These are phyloP conservation scores for Callithrix jacchus DNA, from an alignment of 2,113 vertebrate genomes.

Conservation along the genomic window DNA sequence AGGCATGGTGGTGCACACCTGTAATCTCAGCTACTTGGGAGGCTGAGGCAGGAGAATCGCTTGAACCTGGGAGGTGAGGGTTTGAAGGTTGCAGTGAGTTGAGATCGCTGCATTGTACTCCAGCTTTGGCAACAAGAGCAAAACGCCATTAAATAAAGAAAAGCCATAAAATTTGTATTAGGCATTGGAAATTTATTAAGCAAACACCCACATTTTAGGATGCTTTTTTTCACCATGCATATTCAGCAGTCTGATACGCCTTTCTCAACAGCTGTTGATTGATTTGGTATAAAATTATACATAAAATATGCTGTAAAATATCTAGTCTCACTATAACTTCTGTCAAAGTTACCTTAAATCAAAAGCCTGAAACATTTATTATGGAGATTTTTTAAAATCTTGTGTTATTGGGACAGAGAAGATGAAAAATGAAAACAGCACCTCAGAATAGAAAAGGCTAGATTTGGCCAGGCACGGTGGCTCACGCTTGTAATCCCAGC, in stretches of 20 bases:
- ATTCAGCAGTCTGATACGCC: background rate
- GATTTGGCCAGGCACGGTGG: too few species aligned
- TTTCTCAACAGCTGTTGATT: background rate
- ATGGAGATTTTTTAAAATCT: background rate
- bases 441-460: background rate
- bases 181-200: conserved; percentile 25
- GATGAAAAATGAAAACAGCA: background rate
- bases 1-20: too few species aligned
- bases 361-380: background rate
- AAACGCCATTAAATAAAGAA: background rate
- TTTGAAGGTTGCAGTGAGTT: too few species aligned
- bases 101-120: too few species aligned
- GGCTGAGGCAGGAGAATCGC: too few species aligned
- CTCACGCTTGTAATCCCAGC: too few species aligned
- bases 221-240: background rate
- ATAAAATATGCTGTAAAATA: background rate
- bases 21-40: too few species aligned
- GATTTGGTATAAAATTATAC: background rate
- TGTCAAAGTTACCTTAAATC: conserved; percentile 4
- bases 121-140: too few species aligned
- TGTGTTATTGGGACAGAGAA: background rate
- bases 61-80: too few species aligned
- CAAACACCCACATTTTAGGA: background rate
- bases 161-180: background rate
- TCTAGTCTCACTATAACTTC: background rate